These are phyloP conservation scores for Macrobrachium nipponense DNA, from an alignment of 1,140 invertebrate genomes.

Conservation along the genomic window DNA sequence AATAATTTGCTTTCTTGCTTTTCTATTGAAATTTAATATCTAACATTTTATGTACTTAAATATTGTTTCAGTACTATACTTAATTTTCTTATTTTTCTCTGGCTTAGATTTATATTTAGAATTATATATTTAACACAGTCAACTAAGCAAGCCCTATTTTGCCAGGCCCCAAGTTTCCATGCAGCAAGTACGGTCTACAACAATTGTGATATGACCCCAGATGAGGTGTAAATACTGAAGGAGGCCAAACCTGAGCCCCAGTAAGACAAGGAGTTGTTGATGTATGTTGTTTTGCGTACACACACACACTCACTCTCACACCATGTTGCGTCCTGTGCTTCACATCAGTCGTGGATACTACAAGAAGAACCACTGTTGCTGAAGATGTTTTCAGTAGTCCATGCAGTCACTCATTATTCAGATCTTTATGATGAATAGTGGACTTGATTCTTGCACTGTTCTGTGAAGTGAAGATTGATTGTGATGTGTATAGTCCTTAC, in stretches of 20 bases:
- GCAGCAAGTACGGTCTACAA: constrained; percentile 56
- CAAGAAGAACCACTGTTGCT: constrained; percentile 8
- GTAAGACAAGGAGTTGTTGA: constrained; percentile 46
- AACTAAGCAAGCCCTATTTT: constrained; percentile 53
- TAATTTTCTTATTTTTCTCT: constrained; percentile 10
- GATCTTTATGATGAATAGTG: constrained; percentile 18
- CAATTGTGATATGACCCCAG: constrained; percentile 60
- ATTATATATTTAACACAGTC: constrained; percentile 12
- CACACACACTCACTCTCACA: neutral
- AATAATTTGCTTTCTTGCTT: no score
- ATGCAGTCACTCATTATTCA: no score
- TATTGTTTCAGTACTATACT: no score
- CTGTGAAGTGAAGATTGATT: constrained; percentile 10
- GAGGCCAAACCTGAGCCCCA: constrained; percentile 39
- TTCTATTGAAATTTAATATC: no score
- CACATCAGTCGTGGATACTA: neutral
- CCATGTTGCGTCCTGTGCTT: neutral
- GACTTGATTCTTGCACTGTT: neutral
- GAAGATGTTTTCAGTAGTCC: no score
- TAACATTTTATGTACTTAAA: no score
- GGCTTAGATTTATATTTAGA: neutral
- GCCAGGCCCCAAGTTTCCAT: constrained; percentile 46
- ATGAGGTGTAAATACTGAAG: constrained; percentile 44
- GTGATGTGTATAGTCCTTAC: constrained; percentile 33
- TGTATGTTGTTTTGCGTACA: constrained; percentile 29